These are phyloP conservation scores for Liasis olivaceus DNA, from an alignment of 2,797 vertebrate species.

Conservation along the genomic window DNA sequence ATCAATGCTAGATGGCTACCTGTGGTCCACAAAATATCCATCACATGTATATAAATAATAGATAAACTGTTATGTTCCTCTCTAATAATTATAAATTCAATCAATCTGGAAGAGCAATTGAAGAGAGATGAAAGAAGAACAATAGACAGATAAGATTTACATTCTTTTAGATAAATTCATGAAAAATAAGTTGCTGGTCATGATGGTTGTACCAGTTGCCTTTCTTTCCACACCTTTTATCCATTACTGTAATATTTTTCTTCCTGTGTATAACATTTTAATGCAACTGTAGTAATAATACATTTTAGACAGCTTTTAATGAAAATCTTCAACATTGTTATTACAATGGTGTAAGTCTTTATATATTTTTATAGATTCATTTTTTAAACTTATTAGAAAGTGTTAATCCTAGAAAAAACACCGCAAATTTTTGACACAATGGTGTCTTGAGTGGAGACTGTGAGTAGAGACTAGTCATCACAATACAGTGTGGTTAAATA, in stretches of 20 bases:
- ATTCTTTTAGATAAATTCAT: background rate
- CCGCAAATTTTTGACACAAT: background rate
- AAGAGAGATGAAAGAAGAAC: background rate
- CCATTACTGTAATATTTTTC: background rate
- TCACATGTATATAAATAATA: background rate
- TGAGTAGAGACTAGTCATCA: fast-evolving
- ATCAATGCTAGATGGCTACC: background rate
- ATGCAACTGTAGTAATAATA: background rate
- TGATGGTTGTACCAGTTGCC: background rate
- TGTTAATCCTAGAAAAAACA: background rate
- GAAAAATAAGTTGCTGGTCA: background rate
- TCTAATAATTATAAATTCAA: background rate
- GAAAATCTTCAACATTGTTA: background rate
- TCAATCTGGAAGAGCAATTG: background rate
- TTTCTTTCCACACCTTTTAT: background rate
- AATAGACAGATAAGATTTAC: background rate
- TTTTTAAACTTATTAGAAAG: background rate
- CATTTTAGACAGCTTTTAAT: background rate
- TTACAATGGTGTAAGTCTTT: too few relatives aligned
- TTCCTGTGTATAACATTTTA: background rate
- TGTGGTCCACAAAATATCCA: background rate
- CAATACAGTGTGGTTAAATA: background rate
- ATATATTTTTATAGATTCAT: background rate
- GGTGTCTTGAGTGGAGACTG: background rate
- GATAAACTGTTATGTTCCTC: background rate